phyloP scores from a whole-genome alignment of 2,888 invertebrate species.

The Ypsolopha scabrella region DNA sequence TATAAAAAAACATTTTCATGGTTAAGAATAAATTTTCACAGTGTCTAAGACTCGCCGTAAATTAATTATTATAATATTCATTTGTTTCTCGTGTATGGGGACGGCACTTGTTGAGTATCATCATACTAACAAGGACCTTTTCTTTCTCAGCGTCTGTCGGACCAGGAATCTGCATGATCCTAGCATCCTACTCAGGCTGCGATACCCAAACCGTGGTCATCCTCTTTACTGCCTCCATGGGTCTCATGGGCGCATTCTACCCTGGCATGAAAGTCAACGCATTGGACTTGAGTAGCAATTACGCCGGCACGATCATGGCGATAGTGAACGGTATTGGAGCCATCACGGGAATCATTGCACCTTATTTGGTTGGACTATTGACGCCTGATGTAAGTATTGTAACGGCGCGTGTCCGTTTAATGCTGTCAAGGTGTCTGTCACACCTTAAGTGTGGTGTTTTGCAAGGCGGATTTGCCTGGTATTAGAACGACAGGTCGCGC shows the following conservation, averaged over 20 bases:
- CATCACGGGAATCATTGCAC: constrained; percentile 77
- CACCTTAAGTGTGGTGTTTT: too few species aligned
- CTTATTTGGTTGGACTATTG: constrained; percentile 74
- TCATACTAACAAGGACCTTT: background rate
- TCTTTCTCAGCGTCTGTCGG: constrained; percentile 71
- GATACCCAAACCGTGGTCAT: constrained; percentile 70
- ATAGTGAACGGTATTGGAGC: constrained; percentile 80
- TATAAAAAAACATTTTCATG: too few species aligned
- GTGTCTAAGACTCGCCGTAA: too few species aligned
- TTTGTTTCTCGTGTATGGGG: background rate
- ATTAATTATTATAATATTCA: too few species aligned
- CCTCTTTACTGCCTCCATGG: constrained; percentile 76
- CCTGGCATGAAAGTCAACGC: constrained; percentile 79
- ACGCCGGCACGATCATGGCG: constrained; percentile 76
- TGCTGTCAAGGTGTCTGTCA: too few species aligned
- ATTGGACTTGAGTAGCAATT: constrained; percentile 75
- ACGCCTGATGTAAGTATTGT: constrained; percentile 71
- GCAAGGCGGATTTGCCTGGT: too few species aligned
- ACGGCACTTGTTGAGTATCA: background rate
- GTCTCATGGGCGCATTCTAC: constrained; percentile 77
- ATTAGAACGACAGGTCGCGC: too few species aligned
- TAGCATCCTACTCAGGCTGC: constrained; percentile 78
- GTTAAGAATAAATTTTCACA: too few species aligned
- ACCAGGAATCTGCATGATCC: constrained; percentile 75
- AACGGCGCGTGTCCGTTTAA: too few species aligned